A percentile compares a stretch with the other conserved stretches of the same genome.
Evolutionary conservation across 2,113 vertebrate species (phyloP).

Genomic region (Poeciliopsis retropinna): DNA sequence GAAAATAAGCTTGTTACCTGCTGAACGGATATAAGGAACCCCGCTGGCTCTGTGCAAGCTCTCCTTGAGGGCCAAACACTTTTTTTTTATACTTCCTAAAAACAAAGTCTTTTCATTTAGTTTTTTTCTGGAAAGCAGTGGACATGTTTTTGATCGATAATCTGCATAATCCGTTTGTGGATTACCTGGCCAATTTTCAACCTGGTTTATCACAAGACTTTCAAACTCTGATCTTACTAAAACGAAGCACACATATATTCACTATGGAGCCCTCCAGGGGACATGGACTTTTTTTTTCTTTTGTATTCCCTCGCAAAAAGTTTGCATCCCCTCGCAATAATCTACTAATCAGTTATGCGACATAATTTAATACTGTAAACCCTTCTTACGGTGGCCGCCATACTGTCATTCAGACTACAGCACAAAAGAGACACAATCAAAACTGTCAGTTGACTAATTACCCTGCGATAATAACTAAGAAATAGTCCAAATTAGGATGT

Average conservation of each 20-base stretch:
- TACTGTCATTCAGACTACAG: no score
- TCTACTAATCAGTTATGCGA: no score
- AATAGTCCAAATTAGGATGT: no score
- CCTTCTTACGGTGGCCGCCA: no score
- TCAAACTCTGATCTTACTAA: slow-evolving; percentile 66
- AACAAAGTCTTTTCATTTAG: slow-evolving; percentile 60
- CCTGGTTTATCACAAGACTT: slow-evolving; percentile 53
- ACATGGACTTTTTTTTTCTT: no score
- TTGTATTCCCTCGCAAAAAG: no score
- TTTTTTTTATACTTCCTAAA: slow-evolving; percentile 17
- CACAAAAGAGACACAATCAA: no score
- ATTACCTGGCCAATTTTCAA: slow-evolving; percentile 69
- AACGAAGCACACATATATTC: slow-evolving; percentile 44
- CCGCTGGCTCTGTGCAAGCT: slow-evolving; percentile 66
- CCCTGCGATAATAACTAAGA: no score
- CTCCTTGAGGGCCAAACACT: slow-evolving; percentile 67
- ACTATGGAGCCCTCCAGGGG: neutral
- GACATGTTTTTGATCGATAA: slow-evolving; percentile 72
- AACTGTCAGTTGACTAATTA: no score
- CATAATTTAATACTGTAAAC: no score
- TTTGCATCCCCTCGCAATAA: no score
- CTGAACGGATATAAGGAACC: slow-evolving; percentile 70
- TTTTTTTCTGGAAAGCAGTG: slow-evolving; percentile 43
- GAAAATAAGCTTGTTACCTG: slow-evolving; percentile 71
- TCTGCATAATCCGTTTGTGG: slow-evolving; percentile 76